Evolutionary conservation across 2,113 vertebrate species (phyloP).

Genomic region (Anolis sagrei): DNA sequence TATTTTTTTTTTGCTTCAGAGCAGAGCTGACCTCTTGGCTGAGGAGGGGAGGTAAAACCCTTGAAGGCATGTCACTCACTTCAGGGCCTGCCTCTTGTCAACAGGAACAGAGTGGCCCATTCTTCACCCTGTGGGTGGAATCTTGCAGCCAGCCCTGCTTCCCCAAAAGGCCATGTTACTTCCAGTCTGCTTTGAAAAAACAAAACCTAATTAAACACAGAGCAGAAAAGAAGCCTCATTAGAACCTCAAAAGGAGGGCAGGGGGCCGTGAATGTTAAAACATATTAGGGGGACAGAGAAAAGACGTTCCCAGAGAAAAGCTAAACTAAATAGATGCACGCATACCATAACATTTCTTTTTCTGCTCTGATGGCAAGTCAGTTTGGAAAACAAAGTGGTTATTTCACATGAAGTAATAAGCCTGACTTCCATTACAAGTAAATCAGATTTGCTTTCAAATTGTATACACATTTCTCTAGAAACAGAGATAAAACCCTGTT

Average conservation of each 20-base stretch:
- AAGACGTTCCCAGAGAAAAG: neutral
- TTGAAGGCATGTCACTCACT: slow-evolving; percentile 5
- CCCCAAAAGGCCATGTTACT: slow-evolving; percentile 54
- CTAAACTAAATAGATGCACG: neutral
- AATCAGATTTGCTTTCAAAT: neutral
- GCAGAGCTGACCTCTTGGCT: slow-evolving; percentile 11
- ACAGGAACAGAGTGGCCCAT: slow-evolving; percentile 64
- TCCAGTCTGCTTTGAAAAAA: slow-evolving; percentile 66
- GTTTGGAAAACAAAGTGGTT: neutral
- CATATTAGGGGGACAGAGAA: neutral
- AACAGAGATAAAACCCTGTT: neutral
- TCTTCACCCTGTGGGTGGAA: slow-evolving; percentile 71
- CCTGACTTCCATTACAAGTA: neutral
- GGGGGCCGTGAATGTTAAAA: neutral
- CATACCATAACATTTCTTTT: neutral
- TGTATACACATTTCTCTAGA: neutral
- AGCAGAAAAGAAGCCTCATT: slow-evolving; percentile 16
- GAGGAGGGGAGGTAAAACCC: slow-evolving; percentile 11
- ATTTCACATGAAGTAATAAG: neutral
- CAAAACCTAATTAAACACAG: slow-evolving; percentile 55
- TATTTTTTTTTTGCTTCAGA: neutral
- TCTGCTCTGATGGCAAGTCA: neutral
- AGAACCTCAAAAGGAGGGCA: slow-evolving; percentile 11
- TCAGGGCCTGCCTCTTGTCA: slow-evolving; percentile 13
- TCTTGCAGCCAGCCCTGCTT: slow-evolving; percentile 50